Percentiles rank a stretch among this genome's conserved stretches.
Conservation (phyloP, 2,888 invertebrate species). For the Dryococelus australis region DNA sequence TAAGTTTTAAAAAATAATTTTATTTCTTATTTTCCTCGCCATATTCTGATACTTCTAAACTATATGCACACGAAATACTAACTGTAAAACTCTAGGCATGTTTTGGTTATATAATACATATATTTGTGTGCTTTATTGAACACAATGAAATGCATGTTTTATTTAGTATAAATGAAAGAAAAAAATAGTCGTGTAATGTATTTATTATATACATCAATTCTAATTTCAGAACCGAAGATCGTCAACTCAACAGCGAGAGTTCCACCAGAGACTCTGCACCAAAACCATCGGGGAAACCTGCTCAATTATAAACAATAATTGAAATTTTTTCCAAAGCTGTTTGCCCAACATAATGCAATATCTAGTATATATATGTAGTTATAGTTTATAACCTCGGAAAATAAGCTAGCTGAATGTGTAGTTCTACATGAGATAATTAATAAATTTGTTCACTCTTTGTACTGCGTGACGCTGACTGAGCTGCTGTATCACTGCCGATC, state of each 20-base stretch:
- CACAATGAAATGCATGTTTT: no score
- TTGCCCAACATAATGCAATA: background rate
- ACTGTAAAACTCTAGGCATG: no score
- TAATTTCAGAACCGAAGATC: slow-evolving; percentile 1
- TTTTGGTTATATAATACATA: no score
- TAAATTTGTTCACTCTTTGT: background rate
- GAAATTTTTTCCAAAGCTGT: background rate
- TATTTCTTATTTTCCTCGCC: background rate
- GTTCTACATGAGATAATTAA: background rate
- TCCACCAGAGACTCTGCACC: background rate
- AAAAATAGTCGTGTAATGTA: background rate
- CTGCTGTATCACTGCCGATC: background rate
- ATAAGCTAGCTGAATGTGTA: background rate
- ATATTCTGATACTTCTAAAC: background rate
- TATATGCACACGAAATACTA: no score
- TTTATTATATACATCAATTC: background rate
- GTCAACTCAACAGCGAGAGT: background rate
- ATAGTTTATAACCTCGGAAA: background rate
- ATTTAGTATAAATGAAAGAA: no score
- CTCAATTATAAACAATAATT: background rate
- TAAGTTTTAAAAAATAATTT: background rate
- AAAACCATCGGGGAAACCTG: background rate
- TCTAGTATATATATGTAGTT: background rate
- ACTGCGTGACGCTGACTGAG: background rate
- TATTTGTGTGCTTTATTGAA: background rate